These are phyloP conservation scores for Danionella dracula DNA, from an alignment of 2,797 vertebrate species.

Conservation along the genomic window DNA sequence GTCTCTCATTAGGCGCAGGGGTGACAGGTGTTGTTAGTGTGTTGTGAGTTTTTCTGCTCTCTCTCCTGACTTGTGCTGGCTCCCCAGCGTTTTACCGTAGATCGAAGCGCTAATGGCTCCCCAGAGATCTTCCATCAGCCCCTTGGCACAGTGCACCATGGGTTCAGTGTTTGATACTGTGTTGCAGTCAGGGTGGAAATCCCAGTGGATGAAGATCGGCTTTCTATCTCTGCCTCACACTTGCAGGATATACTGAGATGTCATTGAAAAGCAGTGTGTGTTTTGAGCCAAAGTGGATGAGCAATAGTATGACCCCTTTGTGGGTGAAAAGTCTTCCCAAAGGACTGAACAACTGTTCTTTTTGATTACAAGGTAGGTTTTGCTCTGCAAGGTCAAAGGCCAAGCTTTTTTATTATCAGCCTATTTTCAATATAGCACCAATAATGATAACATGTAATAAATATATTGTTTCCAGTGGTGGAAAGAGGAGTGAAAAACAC, in stretches of 20 bases:
- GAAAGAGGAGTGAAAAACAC: no score
- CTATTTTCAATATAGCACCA: no score
- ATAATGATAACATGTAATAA: no score
- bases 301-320: conserved; percentile 2
- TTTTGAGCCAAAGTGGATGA: not conserved
- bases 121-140: conserved; percentile 73
- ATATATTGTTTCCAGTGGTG: no score
- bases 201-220: conserved; percentile 37
- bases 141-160: conserved; percentile 62
- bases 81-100: conserved; percentile 60
- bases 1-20: conserved; percentile 78
- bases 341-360: conserved; percentile 27
- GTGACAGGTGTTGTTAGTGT: conserved; percentile 83
- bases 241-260: not conserved
- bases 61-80: conserved; percentile 65
- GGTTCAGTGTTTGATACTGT: conserved; percentile 75
- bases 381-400: no score
- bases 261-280: conserved; percentile 4
- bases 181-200: conserved; percentile 61
- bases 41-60: conserved; percentile 68
- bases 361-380: not conserved
- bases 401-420: no score
- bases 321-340: conserved; percentile 29
- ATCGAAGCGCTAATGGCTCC: conserved; percentile 74
- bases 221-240: conserved; percentile 17